These are phyloP conservation scores for Leucophenga montana DNA, from an alignment of 2,888 invertebrate genomes.

Conservation along the genomic window DNA sequence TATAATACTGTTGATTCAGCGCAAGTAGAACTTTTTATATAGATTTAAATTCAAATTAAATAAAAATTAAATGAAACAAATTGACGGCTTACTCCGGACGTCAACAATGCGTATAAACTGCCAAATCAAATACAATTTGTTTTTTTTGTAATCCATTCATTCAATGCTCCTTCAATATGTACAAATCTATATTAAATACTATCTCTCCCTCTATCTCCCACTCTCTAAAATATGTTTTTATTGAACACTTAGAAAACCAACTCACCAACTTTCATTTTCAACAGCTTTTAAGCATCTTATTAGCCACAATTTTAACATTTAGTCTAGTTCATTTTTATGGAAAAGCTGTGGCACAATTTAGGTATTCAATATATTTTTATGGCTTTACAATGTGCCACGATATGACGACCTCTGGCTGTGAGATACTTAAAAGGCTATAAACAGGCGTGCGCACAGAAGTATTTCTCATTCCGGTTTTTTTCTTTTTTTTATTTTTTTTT, in stretches of 20 bases:
- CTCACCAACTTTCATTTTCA: too few species aligned
- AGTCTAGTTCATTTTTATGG: neutral
- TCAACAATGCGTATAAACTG: too few species aligned
- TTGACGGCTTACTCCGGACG: too few species aligned
- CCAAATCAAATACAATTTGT: too few species aligned
- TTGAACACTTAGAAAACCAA: conserved; percentile 47
- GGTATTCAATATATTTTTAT: conserved; percentile 13
- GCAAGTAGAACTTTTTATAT: neutral
- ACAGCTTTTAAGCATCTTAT: neutral
- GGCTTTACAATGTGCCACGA: conserved; percentile 49
- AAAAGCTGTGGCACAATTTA: conserved; percentile 18
- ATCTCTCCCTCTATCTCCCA: too few species aligned
- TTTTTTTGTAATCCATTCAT: too few species aligned
- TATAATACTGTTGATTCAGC: neutral
- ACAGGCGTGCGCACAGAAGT: conserved; percentile 32
- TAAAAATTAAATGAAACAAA: too few species aligned
- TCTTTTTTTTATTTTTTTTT: conserved; percentile 34
- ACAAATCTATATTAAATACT: too few species aligned
- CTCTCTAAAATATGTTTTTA: conserved; percentile 40
- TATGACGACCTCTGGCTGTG: neutral
- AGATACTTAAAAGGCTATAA: conserved; percentile 44
- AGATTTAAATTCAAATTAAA: neutral
- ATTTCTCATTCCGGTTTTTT: neutral
- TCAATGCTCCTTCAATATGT: too few species aligned
- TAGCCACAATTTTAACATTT: neutral